Evolutionary conservation across 2,797 vertebrate species (phyloP), one percentile per base, ranked within the genome.

Genomic region (Dryobates pubescens): DNA sequence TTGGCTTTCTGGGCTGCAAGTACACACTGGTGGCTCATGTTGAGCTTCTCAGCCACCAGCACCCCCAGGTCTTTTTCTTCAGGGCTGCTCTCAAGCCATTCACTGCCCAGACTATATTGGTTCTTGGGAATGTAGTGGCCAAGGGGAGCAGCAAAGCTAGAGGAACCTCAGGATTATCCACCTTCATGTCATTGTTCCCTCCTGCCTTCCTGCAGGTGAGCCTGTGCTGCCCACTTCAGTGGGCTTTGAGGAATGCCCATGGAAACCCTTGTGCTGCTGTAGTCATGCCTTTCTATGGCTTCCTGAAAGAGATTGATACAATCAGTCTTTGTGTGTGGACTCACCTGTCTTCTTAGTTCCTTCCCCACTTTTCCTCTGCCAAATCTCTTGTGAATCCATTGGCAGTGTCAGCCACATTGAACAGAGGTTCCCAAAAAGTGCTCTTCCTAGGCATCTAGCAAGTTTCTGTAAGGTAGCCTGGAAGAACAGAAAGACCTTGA

Each of bases 91-190:
- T 38, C 36, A 38, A 38, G 36, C 36, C 36, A 38, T 10, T 38
- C 11, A 10, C 36, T 38, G 36, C 36, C 36, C 36, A 38, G 10
- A 10, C 36, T 38, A 12, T 38, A 11, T 38, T 36, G 36, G 36
- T 36, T 8, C 10, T 36, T 38, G 36, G 36, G 36, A 38, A 10
- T 38, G 36, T 38, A 38, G 63, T 85, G 64, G 67, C 4, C 0
- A 2, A 29, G 9, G 10, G 6, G 10, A 47, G 23, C 3, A 13
- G 26, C 1, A 0, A 36, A 47, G 0, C 7, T 32, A 10, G 43
- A 20, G 23, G 29, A 67, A 29, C 14, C 0, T 36, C 43, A 38
- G 13, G 29, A 19, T 69, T 18, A 30, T 49, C 69, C 2, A 1
- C 41, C 26, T 34, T 41, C 45, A 29, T 6, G 19, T 20, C 7